phyloP scores from a whole-genome alignment of 2,888 invertebrate genomes.

The Clusia tigrina region DNA sequence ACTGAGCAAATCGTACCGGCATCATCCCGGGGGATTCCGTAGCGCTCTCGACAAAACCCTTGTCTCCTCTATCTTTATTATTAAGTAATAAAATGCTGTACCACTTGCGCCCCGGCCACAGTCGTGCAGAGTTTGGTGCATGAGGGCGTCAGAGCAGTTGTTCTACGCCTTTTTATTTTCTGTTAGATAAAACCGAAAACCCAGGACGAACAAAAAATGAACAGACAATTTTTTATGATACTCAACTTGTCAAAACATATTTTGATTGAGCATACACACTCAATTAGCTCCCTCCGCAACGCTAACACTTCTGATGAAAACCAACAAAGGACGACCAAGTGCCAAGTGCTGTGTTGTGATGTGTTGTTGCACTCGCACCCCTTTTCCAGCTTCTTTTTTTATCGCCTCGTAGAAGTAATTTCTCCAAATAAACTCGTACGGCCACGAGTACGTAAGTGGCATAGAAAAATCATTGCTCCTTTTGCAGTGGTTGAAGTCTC shows the following conservation, averaged over 20 bases:
- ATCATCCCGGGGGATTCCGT: constrained; percentile 20
- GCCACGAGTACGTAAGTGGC: constrained; percentile 22
- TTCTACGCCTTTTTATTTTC: neutral
- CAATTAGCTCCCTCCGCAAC: constrained; percentile 36
- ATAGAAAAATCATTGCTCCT: constrained; percentile 6
- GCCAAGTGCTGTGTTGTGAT: too few relatives aligned
- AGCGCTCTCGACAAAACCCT: constrained; percentile 9
- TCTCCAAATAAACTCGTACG: constrained; percentile 13
- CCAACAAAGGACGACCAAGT: too few relatives aligned
- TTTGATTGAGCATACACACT: constrained; percentile 49
- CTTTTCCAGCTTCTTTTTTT: constrained; percentile 17
- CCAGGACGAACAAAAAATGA: too few relatives aligned
- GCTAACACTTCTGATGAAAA: constrained; percentile 18
- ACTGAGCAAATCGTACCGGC: constrained; percentile 17
- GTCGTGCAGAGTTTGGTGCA: constrained; percentile 4
- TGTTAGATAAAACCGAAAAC: too few relatives aligned
- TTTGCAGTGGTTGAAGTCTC: neutral
- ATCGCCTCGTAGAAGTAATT: constrained; percentile 7
- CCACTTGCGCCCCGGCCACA: constrained; percentile 49
- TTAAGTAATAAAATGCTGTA: constrained; percentile 62
- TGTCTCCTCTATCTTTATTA: constrained; percentile 52
- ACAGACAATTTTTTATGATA: constrained; percentile 56
- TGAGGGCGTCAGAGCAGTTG: neutral
- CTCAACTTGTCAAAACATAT: constrained; percentile 61
- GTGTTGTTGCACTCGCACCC: too few relatives aligned